phyloP scores from a whole-genome alignment of 2,888 invertebrate species.

The Chymomyza caudatula region DNA sequence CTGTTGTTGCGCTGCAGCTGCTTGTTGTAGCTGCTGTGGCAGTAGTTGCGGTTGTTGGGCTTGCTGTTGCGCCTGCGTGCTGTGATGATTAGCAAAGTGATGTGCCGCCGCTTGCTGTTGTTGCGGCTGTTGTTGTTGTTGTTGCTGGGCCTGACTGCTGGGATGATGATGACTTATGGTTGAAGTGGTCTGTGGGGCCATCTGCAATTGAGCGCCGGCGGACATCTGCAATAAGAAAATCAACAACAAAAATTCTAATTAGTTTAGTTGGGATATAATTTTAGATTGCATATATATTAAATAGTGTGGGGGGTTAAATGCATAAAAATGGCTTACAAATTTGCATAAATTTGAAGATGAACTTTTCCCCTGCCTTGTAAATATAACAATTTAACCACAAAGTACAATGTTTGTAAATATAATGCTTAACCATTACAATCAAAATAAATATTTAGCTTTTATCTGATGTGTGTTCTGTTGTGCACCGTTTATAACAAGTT shows the following conservation, averaged over 20 bases:
- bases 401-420: too few species aligned
- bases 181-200: conserved; percentile 94
- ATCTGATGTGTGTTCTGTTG: too few species aligned
- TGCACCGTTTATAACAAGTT: too few species aligned
- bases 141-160: conserved; percentile 69
- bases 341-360: neutral
- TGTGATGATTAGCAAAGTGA: conserved; percentile 19
- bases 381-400: neutral
- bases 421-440: neutral
- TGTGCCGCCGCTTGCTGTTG: conserved; percentile 24
- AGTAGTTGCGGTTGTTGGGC: conserved; percentile 47
- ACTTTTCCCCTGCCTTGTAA: neutral
- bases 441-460: too few species aligned
- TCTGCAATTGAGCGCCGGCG: conserved; percentile 97
- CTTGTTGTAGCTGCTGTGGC: conserved; percentile 43
- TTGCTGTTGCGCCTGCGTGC: conserved; percentile 21
- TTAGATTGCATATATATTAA: too few species aligned
- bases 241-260: conserved; percentile 22
- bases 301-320: too few species aligned
- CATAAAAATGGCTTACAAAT: neutral
- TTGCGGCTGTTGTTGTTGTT: conserved; percentile 64
- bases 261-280: neutral
- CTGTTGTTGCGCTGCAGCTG: conserved; percentile 35
- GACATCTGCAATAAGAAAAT: conserved; percentile 85
- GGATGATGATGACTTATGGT: conserved; percentile 77